Evolutionary conservation across 1,140 invertebrate genomes (phyloP).

Genomic region (Diprion similis): DNA sequence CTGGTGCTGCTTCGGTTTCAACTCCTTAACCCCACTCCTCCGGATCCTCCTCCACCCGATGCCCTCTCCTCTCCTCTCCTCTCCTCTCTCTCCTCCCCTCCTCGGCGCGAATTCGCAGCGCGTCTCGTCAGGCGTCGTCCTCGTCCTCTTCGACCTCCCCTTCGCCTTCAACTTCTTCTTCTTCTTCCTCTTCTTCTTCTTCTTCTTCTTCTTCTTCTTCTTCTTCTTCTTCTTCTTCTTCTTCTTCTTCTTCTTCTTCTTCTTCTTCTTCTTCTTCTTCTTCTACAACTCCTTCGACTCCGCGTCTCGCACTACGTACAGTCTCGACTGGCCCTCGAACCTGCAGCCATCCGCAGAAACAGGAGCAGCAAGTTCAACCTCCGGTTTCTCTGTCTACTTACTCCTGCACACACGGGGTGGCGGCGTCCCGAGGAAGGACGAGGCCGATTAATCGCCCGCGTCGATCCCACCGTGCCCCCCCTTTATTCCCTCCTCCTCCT

Average conservation of each 20-base stretch:
- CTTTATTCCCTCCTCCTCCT: conserved; percentile 27
- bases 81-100: background rate
- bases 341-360: too few relatives aligned
- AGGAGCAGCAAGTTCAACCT: background rate
- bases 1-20: conserved; percentile 7
- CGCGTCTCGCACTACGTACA: conserved; percentile 30
- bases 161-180: conserved; percentile 20
- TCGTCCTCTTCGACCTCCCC: background rate
- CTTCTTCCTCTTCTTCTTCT: too few relatives aligned
- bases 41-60: conserved; percentile 37
- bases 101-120: background rate
- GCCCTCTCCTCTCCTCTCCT: conserved; percentile 23
- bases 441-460: background rate
- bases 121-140: conserved; percentile 1
- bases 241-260: conserved; percentile 16
- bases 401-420: too few relatives aligned
- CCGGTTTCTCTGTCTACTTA: background rate
- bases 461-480: background rate
- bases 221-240: too few relatives aligned
- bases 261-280: conserved; percentile 21
- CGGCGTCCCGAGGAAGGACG: conserved; percentile 4
- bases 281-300: conserved; percentile 27
- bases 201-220: too few relatives aligned
- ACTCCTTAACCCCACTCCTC: background rate
- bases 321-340: conserved; percentile 4